Evolutionary conservation across 2,113 vertebrate species (phyloP), one percentile per base, ranked within the genome.

Genomic region (Cyprinodon brontotheroides): DNA sequence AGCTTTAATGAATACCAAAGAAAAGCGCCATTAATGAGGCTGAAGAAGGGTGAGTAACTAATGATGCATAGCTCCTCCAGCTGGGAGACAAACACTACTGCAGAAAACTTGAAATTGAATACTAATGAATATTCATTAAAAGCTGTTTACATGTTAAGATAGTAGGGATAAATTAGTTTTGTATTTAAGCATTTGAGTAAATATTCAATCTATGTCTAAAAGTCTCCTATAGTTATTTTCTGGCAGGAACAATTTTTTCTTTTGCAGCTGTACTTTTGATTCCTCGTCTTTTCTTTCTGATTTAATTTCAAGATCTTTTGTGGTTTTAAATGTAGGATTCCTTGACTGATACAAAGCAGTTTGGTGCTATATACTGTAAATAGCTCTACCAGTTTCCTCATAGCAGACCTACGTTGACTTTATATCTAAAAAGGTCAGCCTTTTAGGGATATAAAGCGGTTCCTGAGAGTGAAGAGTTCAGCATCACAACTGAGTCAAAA

Each of bases 111-210:
- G 20, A 37, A 60, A 45, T 70, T 75, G 48, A 76, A 67, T 22
- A 38, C 41, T 57, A 68, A 80, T 86, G 64, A 84, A 86, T 77
- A 86, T 88, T 81, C 62, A 79, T 83, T 65, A 41, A 67, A 84
- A 78, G 37, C 68, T 85, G 70, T 65, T 80, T 40, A 38, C 50
- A 63, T 74, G 13, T 81, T 66, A 69, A 68, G 20, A 77, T 20
- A 75, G 59, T 59, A 75, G 47, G 22, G 2, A 64, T 47, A 75
- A 41, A 64, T 77, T 17, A 74, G 61, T 41, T 65, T 40, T 73
- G 3, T 37, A 4, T 65, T 22, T 69, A n/a, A 57, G 20, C 3
- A 9, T 65, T 15, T 20, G 40, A 57, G 13, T 22, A 75, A 53
- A 65, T 77, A 17, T 76, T 48, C 5, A 10, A 39, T 39, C 8